Conservation (phyloP, 2,888 invertebrate genomes). For the Phrixothrix hirtus region DNA sequence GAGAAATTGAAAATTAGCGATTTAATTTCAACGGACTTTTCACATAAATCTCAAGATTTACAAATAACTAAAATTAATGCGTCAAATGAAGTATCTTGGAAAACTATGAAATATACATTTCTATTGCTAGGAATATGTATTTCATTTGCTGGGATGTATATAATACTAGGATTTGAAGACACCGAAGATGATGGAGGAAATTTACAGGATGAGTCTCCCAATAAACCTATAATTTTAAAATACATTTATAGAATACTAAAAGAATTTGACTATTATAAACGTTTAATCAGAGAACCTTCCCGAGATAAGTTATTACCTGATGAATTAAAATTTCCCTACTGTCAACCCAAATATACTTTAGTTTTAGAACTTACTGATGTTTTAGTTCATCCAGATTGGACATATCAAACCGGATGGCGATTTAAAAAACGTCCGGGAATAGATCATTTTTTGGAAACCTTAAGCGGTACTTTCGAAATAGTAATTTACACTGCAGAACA, state of each 20-base stretch:
- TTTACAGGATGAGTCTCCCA: constrained; percentile 75
- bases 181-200: constrained; percentile 71
- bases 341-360: constrained; percentile 94
- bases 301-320: constrained; percentile 93
- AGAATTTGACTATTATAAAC: constrained; percentile 48
- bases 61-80: not conserved
- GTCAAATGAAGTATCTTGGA: constrained; percentile 41
- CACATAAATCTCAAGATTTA: no score
- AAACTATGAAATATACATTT: constrained; percentile 46
- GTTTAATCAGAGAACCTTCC: constrained; percentile 90
- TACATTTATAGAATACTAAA: constrained; percentile 66
- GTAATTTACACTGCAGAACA: constrained; percentile 97
- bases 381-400: constrained; percentile 98
- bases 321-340: constrained; percentile 84
- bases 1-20: not conserved
- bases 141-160: constrained; percentile 62
- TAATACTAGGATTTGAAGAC: constrained; percentile 71
- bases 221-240: constrained; percentile 69
- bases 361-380: constrained; percentile 95
- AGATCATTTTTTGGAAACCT: constrained; percentile 85
- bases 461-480: constrained; percentile 78
- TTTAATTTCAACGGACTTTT: not conserved
- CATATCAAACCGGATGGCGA: constrained; percentile 96
- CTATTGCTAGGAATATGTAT: constrained; percentile 63
- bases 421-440: constrained; percentile 98